A percentile compares a stretch with the other conserved stretches of the same genome.
Conservation (phyloP, 2,888 invertebrate species). For the Dugesia japonica region DNA sequence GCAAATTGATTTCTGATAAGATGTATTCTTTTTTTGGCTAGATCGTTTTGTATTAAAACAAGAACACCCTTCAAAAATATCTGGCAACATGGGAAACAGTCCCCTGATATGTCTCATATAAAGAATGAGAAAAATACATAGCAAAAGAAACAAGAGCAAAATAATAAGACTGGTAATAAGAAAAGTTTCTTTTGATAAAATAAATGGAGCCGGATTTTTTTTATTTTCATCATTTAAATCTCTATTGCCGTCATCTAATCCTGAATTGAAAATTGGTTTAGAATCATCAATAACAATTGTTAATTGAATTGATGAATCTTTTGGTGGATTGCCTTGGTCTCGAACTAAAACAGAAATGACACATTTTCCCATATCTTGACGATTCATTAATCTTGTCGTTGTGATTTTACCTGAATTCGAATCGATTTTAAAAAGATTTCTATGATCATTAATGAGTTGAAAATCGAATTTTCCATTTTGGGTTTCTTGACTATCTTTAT, state of each 20-base stretch:
- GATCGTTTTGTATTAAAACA: not conserved
- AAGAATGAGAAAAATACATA: conserved; percentile 27
- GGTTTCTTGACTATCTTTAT: conserved; percentile 16
- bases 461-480: conserved; percentile 26
- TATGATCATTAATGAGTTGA: not conserved
- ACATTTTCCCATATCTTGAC: conserved; percentile 14
- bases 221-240: not conserved
- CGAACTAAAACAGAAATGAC: conserved; percentile 23
- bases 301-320: not conserved
- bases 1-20: not conserved
- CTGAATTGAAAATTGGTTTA: not conserved
- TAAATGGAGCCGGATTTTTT: not conserved
- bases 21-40: not conserved
- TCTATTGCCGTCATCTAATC: not conserved
- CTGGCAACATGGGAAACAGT: conserved; percentile 29
- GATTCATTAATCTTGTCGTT: not conserved
- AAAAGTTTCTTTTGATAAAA: not conserved
- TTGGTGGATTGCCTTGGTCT: conserved; percentile 24
- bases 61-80: conserved; percentile 29
- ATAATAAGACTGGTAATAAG: conserved; percentile 17
- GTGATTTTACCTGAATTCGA: conserved; percentile 25
- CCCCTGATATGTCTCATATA: conserved; percentile 33
- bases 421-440: conserved; percentile 26
- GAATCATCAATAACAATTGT: conserved; percentile 28
- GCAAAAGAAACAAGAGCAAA: conserved; percentile 26